Base-by-base conservation (phyloP, 2,797 vertebrate genomes). In the Danio tinwini region DNA sequence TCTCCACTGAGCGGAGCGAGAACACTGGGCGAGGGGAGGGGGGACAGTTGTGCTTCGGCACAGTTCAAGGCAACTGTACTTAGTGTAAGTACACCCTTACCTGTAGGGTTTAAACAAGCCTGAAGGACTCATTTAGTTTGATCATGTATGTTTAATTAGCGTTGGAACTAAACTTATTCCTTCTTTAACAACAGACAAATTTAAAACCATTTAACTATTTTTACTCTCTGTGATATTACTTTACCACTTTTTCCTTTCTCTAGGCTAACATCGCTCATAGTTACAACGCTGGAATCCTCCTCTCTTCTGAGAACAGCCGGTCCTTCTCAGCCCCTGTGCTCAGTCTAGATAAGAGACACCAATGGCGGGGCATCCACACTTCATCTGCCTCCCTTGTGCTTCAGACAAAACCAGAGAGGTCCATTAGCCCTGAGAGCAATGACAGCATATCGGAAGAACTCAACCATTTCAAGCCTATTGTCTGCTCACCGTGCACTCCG, bases 401-500 rank as follows among this genome's bases (percentile, higher is more conserved):
- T 3, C 87, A 92, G 12, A 90, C 91, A 39, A 90, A 93, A 71
- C 92, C 92, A 0, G 95, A 96, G 84, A 85, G 95, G 2, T 98
- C 97, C 37, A 91, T 97, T 90, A 99, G 97, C 88, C 98, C 98
- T 0, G 98, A 98, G 85, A 99, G 98, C 92, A 98, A 98, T 0
- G 98, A 99, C 90, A 99, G 97, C 92, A 99, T 99, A 90, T 99
- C 98, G 0, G 97, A 98, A 83, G 98, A 98, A 74, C 94, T 98
- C 67, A 99, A 98, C 87, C 98, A 98, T 89, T 99, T 99, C 86
- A 99, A 99, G 61, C 98, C 98, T 29, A 99, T 99, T 0, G 97
- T 98, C 56, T 98, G 97, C 85, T 99, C 97, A 0, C 98, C 98
- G 0, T 98, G 98, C 86, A 99, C 97, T 0, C 98, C 98, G 0